Conservation (phyloP, 2,797 vertebrate genomes). For the Decapterus maruadsi region DNA sequence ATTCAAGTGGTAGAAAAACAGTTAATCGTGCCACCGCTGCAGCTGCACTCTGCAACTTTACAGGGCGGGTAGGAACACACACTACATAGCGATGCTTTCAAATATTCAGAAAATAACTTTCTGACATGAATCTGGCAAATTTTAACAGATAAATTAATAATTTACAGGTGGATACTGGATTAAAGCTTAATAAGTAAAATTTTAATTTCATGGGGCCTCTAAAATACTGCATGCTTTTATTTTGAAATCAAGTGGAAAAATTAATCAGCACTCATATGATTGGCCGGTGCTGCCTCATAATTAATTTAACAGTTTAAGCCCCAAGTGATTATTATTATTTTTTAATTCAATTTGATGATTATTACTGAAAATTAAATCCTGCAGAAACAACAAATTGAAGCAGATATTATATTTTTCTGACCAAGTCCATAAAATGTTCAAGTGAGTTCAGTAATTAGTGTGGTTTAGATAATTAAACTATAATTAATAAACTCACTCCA, state of each 20-base stretch:
- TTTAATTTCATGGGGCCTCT: neutral
- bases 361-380: neutral
- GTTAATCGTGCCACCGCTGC: too few relatives aligned
- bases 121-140: too few relatives aligned
- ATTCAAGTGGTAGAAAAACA: too few relatives aligned
- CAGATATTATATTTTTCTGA: neutral
- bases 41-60: too few relatives aligned
- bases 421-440: neutral
- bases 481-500: neutral
- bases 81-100: too few relatives aligned
- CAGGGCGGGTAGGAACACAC: too few relatives aligned
- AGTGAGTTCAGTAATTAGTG: neutral
- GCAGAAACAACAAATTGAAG: neutral
- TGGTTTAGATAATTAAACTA: neutral
- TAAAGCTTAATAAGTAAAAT: too few relatives aligned
- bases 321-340: too few relatives aligned
- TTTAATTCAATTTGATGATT: neutral
- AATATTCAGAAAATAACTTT: too few relatives aligned
- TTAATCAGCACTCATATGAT: neutral
- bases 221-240: neutral
- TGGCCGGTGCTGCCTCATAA: neutral
- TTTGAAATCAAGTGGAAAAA: conserved; percentile 25
- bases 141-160: too few relatives aligned
- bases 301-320: neutral
- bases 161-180: too few relatives aligned